These are phyloP conservation scores for Aethes cnicana DNA, from an alignment of 2,888 invertebrate genomes.

Conservation along the genomic window DNA sequence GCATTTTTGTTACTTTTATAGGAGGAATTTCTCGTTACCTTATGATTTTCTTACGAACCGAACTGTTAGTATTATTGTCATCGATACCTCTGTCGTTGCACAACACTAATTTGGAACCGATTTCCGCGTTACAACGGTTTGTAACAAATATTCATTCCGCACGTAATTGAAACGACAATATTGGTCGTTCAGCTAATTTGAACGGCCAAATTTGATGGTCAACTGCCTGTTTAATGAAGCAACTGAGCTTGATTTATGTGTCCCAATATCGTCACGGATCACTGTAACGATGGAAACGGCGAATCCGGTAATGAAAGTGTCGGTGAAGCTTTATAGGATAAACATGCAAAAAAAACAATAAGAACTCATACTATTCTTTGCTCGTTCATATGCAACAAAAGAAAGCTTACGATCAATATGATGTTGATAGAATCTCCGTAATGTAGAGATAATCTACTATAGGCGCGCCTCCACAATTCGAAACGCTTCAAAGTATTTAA, in stretches of 20 bases:
- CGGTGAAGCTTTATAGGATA: not conserved
- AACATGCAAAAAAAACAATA: not conserved
- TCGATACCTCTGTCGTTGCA: not conserved
- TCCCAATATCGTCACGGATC: constrained; percentile 1
- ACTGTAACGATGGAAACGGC: not conserved
- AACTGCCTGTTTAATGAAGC: constrained; percentile 49
- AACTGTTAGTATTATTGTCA: no score
- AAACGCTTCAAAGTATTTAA: no score
- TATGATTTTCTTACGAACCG: no score
- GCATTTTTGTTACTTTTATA: no score
- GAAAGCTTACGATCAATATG: no score
- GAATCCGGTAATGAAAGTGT: not conserved
- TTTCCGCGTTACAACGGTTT: constrained; percentile 29
- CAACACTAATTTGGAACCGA: constrained; percentile 7
- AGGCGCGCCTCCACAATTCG: no score
- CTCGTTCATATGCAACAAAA: no score
- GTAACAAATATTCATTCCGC: constrained; percentile 49
- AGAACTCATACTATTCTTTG: not conserved
- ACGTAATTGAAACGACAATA: constrained; percentile 42
- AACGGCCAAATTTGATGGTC: constrained; percentile 49
- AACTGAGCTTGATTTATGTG: constrained; percentile 49
- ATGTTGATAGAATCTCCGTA: no score
- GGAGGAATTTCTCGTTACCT: no score
- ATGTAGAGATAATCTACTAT: no score
- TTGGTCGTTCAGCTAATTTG: constrained; percentile 48